A percentile compares a stretch with the other conserved stretches of the same genome.
Conservation (phyloP, 2,888 invertebrate genomes). For the Podotricha telesiphe region DNA sequence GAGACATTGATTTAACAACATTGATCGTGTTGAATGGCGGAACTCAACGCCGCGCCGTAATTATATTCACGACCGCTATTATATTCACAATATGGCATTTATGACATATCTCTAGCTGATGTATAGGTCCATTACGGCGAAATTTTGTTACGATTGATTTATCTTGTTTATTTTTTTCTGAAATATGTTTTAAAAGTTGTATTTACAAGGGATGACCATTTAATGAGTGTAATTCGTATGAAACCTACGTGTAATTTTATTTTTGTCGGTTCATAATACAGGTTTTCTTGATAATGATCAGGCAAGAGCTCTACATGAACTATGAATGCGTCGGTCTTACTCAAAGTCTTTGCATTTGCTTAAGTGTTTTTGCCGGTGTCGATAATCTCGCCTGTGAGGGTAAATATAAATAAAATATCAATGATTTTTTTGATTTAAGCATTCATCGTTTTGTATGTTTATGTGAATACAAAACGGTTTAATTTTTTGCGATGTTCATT, state of each 20-base stretch:
- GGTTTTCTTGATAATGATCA: constrained; percentile 38
- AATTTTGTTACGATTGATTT: too few relatives aligned
- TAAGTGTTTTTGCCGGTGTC: constrained; percentile 64
- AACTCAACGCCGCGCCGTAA: too few relatives aligned
- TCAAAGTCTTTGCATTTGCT: constrained; percentile 50
- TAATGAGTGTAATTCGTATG: background rate
- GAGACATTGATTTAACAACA: too few relatives aligned
- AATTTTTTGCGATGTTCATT: constrained; percentile 45
- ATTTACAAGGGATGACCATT: background rate
- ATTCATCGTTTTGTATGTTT: background rate
- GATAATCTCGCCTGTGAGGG: constrained; percentile 66
- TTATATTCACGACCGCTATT: too few relatives aligned
- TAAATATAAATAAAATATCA: constrained; percentile 41
- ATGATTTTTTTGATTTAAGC: constrained; percentile 8
- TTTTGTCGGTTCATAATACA: background rate
- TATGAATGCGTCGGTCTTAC: constrained; percentile 50
- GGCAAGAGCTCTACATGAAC: constrained; percentile 56
- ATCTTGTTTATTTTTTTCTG: too few relatives aligned
- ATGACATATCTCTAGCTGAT: too few relatives aligned
- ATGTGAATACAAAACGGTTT: constrained; percentile 33
- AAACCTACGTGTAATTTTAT: background rate
- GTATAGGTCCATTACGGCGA: too few relatives aligned
- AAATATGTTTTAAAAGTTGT: background rate
- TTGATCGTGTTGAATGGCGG: too few relatives aligned
- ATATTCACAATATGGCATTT: too few relatives aligned